Evolutionary conservation across 2,113 vertebrate genomes (phyloP).

Genomic region (Ginglymostoma cirratum): DNA sequence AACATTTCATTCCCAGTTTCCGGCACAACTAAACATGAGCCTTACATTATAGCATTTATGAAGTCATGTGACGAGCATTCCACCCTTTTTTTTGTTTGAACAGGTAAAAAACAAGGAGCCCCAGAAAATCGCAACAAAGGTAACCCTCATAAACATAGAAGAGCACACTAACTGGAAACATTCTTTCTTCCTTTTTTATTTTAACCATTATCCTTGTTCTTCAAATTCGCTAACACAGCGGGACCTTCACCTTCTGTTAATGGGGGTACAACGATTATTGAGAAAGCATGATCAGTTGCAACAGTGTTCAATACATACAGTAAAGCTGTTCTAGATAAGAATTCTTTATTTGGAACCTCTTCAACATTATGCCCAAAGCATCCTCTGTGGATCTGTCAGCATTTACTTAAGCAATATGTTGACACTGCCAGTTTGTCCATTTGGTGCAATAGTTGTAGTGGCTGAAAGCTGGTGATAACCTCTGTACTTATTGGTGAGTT

Average conservation of each 20-base stretch:
- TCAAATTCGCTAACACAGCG: slow-evolving; percentile 53
- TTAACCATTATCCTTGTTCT: slow-evolving; percentile 64
- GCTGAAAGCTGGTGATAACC: neutral
- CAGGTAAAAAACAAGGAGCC: slow-evolving; percentile 99
- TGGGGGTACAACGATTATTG: slow-evolving; percentile 68
- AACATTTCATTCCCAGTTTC: slow-evolving; percentile 27
- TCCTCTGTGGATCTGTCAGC: no score
- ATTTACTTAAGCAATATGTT: neutral
- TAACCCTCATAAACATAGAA: slow-evolving; percentile 77
- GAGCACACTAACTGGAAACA: slow-evolving; percentile 66
- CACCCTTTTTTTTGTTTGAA: slow-evolving; percentile 85
- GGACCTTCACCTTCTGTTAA: slow-evolving; percentile 69
- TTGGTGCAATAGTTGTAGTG: neutral
- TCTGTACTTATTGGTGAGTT: neutral
- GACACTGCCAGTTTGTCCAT: neutral
- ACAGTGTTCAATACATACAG: neutral
- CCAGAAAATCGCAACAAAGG: slow-evolving; percentile 99
- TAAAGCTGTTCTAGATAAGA: neutral
- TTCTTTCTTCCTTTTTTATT: slow-evolving; percentile 47
- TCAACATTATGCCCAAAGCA: neutral
- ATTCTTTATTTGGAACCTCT: neutral
- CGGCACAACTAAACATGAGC: slow-evolving; percentile 35
- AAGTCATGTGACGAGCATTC: slow-evolving; percentile 74
- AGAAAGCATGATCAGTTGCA: neutral
- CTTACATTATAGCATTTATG: slow-evolving; percentile 57